Conservation (phyloP, 2,888 invertebrate genomes). For the Synanthedon tipuliformis region DNA sequence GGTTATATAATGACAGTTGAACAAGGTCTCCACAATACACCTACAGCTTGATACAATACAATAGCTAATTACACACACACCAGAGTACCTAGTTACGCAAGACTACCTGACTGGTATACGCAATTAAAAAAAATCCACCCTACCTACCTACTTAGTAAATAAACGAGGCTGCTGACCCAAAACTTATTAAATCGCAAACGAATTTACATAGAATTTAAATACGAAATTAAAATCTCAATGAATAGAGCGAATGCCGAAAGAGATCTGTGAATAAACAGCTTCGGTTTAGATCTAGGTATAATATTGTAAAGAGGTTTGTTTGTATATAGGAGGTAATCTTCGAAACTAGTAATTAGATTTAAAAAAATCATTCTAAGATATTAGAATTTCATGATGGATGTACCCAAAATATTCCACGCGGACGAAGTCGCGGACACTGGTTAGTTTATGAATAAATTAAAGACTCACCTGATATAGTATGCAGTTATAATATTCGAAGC, state of each 20-base stretch:
- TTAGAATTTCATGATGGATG: too few species aligned
- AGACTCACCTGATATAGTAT: conserved; percentile 17
- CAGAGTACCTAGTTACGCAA: conserved; percentile 20
- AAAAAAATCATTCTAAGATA: too few species aligned
- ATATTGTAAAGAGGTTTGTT: too few species aligned
- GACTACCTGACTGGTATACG: conserved; percentile 9
- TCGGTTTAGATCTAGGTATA: too few species aligned
- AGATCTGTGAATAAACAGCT: too few species aligned
- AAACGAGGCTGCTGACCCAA: conserved; percentile 52
- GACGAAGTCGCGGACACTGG: too few species aligned
- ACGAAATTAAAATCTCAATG: neutral
- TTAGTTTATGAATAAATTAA: too few species aligned
- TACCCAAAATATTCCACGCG: too few species aligned
- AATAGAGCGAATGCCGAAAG: too few species aligned
- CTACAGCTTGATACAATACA: conserved; percentile 33
- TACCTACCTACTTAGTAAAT: conserved; percentile 40
- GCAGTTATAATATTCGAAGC: conserved; percentile 28
- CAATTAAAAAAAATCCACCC: conserved; percentile 41
- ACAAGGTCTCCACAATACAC: conserved; percentile 13
- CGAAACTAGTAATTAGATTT: too few species aligned
- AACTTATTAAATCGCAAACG: conserved; percentile 27
- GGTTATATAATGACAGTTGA: conserved; percentile 42
- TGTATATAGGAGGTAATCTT: too few species aligned
- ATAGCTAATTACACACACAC: conserved; percentile 47
- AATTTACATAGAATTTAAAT: neutral